A percentile compares a stretch with the other conserved stretches of the same genome.
phyloP scores from a whole-genome alignment of 2,888 invertebrate genomes.

The Campopleginae sp. region DNA sequence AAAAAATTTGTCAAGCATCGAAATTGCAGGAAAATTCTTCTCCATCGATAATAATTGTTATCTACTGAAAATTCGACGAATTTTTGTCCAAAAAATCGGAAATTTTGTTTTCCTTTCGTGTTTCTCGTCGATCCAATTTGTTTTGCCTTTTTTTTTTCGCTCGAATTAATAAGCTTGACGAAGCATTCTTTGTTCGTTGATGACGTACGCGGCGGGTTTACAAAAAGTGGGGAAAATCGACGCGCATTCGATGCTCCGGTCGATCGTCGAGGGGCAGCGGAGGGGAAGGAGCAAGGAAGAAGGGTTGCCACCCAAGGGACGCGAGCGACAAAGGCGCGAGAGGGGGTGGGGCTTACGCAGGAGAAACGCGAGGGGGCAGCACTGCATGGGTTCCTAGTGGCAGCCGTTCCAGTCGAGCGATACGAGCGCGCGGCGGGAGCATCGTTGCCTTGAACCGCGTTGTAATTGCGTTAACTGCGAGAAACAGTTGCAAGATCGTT shows the following conservation, averaged over 20 bases:
- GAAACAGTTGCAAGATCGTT: conserved; percentile 22
- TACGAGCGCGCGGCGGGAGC: conserved; percentile 59
- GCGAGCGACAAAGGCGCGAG: not conserved
- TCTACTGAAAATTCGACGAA: not conserved
- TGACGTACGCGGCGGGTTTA: not conserved
- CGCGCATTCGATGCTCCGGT: conserved; percentile 2
- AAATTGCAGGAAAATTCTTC: not conserved
- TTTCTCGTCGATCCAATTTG: not conserved
- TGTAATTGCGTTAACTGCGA: conserved; percentile 44
- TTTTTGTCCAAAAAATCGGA: not conserved
- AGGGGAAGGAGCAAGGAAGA: not conserved
- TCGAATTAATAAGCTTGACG: conserved; percentile 11
- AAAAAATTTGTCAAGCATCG: not conserved
- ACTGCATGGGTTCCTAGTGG: conserved; percentile 29
- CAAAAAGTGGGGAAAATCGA: conserved; percentile 26
- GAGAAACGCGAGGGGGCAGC: conserved; percentile 44
- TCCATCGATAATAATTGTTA: not conserved
- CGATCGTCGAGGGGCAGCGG: conserved; percentile 5
- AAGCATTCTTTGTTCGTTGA: not conserved
- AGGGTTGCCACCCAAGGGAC: conserved; percentile 31
- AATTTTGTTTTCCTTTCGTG: not conserved
- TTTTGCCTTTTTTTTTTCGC: not conserved
- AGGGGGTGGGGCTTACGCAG: not conserved
- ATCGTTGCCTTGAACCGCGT: conserved; percentile 39
- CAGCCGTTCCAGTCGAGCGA: conserved; percentile 52